Conservation (phyloP, 2,797 vertebrate genomes). For the Sebastes jordani region DNA sequence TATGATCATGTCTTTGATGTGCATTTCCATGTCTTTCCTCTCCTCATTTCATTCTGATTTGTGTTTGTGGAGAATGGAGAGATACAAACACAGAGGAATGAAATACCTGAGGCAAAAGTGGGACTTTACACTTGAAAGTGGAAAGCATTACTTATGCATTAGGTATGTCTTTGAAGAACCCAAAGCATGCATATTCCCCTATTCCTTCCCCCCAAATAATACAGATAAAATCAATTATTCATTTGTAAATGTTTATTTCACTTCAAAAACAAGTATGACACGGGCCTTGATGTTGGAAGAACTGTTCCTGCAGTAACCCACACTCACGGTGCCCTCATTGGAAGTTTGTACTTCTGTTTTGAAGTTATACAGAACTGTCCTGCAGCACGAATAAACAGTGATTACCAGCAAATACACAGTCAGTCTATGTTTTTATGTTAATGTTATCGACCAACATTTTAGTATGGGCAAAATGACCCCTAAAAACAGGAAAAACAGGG, state of each 20-base stretch:
- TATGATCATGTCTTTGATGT: slow-evolving; percentile 62
- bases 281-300: slow-evolving; percentile 69
- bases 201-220: slow-evolving; percentile 67
- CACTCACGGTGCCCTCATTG: slow-evolving; percentile 36
- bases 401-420: slow-evolving; percentile 7
- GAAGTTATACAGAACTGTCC: slow-evolving; percentile 49
- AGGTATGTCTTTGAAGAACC: slow-evolving; percentile 80
- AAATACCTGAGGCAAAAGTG: slow-evolving; percentile 77
- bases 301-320: slow-evolving; percentile 50
- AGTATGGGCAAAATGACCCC: background rate
- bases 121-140: slow-evolving; percentile 81
- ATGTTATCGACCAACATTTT: background rate
- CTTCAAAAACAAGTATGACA: slow-evolving; percentile 74
- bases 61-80: slow-evolving; percentile 63
- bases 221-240: slow-evolving; percentile 80
- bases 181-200: slow-evolving; percentile 68
- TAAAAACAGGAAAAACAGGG: background rate
- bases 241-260: slow-evolving; percentile 80
- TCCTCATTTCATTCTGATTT: slow-evolving; percentile 59
- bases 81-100: slow-evolving; percentile 65
- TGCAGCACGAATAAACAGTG: slow-evolving; percentile 32
- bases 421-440: slow-evolving; percentile 6
- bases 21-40: slow-evolving; percentile 35
- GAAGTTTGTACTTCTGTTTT: slow-evolving; percentile 53
- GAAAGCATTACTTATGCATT: slow-evolving; percentile 79